These are phyloP conservation scores for Gonatopus flavifemur DNA, from an alignment of 1,140 invertebrate genomes.

Conservation along the genomic window DNA sequence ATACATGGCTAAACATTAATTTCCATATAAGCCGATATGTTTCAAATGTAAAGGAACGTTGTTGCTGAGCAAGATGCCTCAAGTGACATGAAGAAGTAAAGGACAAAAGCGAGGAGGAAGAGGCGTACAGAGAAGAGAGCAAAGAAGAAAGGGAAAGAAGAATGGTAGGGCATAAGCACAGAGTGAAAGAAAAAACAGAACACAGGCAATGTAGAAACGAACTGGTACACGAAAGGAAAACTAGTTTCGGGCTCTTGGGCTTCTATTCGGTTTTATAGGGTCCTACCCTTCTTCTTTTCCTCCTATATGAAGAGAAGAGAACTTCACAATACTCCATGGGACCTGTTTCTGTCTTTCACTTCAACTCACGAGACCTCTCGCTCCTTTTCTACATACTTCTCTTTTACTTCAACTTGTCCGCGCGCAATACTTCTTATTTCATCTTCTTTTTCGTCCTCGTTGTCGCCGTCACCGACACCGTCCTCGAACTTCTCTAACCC, in stretches of 20 bases:
- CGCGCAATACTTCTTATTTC: conserved; percentile 30
- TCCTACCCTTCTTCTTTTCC: conserved; percentile 4
- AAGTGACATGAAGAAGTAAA: conserved; percentile 24
- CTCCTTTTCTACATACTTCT: too few species aligned
- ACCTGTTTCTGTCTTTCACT: too few species aligned
- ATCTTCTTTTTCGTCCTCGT: conserved; percentile 21
- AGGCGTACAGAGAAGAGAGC: conserved; percentile 10
- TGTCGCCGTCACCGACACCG: conserved; percentile 2
- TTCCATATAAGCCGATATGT: conserved; percentile 50
- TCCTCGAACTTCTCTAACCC: not conserved
- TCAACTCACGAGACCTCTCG: too few species aligned
- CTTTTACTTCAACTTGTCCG: too few species aligned
- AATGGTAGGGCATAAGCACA: not conserved
- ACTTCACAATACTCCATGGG: too few species aligned
- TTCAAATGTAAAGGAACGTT: conserved; percentile 45
- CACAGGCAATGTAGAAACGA: conserved; percentile 12
- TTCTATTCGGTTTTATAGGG: conserved; percentile 34
- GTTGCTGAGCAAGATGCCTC: conserved; percentile 11
- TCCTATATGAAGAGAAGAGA: too few species aligned
- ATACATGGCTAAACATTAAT: conserved; percentile 47
- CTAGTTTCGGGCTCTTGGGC: conserved; percentile 31
- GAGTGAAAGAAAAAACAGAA: conserved; percentile 13
- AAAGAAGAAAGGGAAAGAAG: conserved; percentile 12
- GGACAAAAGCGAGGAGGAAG: conserved; percentile 17
- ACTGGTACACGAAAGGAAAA: conserved; percentile 33